Conservation (phyloP, 2,113 vertebrate genomes). For the Thymallus thymallus region DNA sequence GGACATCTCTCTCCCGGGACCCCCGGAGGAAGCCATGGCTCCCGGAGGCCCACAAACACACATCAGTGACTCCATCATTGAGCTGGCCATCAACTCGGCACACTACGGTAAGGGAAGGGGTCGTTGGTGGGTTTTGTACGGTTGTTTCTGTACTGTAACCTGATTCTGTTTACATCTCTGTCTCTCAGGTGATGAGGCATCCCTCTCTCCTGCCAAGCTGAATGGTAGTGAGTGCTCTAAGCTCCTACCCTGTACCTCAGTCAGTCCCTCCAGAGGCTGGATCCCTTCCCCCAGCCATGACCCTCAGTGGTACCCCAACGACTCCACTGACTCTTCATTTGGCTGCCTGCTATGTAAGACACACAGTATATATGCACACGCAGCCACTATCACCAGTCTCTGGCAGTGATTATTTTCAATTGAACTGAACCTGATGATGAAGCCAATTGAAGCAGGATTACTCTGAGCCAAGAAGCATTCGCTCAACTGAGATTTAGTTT, state of each 20-base stretch:
- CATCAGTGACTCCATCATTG: slow-evolving; percentile 98
- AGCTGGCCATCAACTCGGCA: slow-evolving; percentile 96
- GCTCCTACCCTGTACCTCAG: slow-evolving; percentile 85
- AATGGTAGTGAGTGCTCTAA: slow-evolving; percentile 88
- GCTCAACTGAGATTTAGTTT: not conserved
- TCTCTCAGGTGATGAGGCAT: slow-evolving; percentile 83
- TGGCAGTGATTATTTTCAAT: too few species aligned
- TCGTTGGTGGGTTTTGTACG: not conserved
- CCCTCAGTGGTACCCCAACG: slow-evolving; percentile 97
- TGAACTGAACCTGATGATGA: too few species aligned
- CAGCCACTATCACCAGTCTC: too few species aligned
- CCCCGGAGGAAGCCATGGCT: slow-evolving; percentile 90
- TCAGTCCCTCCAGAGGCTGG: slow-evolving; percentile 91
- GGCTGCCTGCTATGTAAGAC: slow-evolving; percentile 93
- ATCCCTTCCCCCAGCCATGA: slow-evolving; percentile 95
- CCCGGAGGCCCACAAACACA: slow-evolving; percentile 89
- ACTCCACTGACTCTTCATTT: slow-evolving; percentile 92
- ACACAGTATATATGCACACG: not conserved
- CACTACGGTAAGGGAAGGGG: slow-evolving; percentile 78
- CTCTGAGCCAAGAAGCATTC: too few species aligned
- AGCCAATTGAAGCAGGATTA: too few species aligned
- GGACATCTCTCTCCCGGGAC: slow-evolving; percentile 95
- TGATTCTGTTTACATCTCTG: not conserved
- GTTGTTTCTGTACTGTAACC: too few species aligned
- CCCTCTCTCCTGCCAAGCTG: slow-evolving; percentile 91